Evolutionary conservation across 2,888 invertebrate species (phyloP), one percentile per base, ranked within the genome.

Genomic region (Thyatira batis): DNA sequence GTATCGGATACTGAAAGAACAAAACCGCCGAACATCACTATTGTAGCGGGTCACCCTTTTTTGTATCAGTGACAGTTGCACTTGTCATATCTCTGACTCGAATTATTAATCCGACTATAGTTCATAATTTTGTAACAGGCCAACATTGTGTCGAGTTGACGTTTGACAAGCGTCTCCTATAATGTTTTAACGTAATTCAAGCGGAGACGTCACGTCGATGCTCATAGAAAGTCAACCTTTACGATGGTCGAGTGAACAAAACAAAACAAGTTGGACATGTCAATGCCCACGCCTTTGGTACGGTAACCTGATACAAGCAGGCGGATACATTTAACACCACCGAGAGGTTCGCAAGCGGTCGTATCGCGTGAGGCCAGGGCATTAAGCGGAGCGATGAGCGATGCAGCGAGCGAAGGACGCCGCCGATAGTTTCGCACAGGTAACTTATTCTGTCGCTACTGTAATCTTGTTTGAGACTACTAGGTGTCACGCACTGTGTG

Each of bases 241-340:
- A 80, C 78, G 80, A 86, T 76, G 87, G 78, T 84, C 78, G 83
- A 84, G 71, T 85, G 87, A 88, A 85, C 86, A 86, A 82, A 89
- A 89, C 85, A 89, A 90, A 91, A 91, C 89, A 89, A 89, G 85
- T 84, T 78, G 81, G 83, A 88, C 89, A 89, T 86, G 90, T 89
- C 91, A 87, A 89, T 92, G 92, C 92, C 91, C 90, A 92, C 92
- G 92, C 92, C 88, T 91, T 86, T 80, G 80, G 82, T 83, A 87
- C 82, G 79, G 92, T 89, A 92, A 92, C 89, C 79, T 76, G 92
- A 92, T 90, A 90, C 84, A 81, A 82, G 78, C 82, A 79, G 82
- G 82, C 86, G 86, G 87, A 88, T 89, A 89, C 91, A 85, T 89
- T 90, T 90, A 89, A 90, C 91, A 89, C 90, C 78, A 78, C 67